These are phyloP conservation scores for Junco hyemalis DNA, from an alignment of 2,113 vertebrate genomes.

Conservation along the genomic window DNA sequence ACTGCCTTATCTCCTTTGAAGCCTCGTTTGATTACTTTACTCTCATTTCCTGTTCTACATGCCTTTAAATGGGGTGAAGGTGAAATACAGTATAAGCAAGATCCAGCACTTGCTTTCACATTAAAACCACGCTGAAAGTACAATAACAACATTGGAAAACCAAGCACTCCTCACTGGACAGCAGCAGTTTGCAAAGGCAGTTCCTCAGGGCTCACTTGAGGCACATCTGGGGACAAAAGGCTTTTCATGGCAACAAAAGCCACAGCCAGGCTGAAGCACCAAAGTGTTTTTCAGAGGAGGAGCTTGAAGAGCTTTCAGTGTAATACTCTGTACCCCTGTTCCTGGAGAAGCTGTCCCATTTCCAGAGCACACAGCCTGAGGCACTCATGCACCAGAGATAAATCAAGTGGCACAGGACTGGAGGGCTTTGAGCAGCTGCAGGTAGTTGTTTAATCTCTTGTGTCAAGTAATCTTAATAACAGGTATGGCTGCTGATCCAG, in stretches of 20 bases:
- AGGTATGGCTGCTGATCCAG: conserved; percentile 16
- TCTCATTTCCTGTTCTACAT: neutral
- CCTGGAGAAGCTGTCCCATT: neutral
- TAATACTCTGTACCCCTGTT: neutral
- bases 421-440: neutral
- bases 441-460: conserved; percentile 15
- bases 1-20: neutral
- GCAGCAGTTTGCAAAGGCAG: neutral
- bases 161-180: neutral
- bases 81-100: neutral
- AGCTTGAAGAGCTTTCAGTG: neutral
- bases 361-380: neutral
- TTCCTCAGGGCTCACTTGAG: neutral
- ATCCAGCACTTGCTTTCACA: neutral
- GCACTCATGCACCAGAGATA: neutral
- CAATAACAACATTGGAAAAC: neutral
- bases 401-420: conserved; percentile 6
- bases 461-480: conserved; percentile 50
- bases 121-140: neutral
- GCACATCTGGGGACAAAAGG: neutral
- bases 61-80: neutral
- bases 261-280: neutral
- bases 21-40: neutral
- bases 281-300: neutral
- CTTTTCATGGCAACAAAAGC: neutral